Percentiles rank a stretch among this genome's conserved stretches.
These are phyloP conservation scores for Matsumyia berberina DNA, from an alignment of 2,888 invertebrate species.

Conservation along the genomic window DNA sequence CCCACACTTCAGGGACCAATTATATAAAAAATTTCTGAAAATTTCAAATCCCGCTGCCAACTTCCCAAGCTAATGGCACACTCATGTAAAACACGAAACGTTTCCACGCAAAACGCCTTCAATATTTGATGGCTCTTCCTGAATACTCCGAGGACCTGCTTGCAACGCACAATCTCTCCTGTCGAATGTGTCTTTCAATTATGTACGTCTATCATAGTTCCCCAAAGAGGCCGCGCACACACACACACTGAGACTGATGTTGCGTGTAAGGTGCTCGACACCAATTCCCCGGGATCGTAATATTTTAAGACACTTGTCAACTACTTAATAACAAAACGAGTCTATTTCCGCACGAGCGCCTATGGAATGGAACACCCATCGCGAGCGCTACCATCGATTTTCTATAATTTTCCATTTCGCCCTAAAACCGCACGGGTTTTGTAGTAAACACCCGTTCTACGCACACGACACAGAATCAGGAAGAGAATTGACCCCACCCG, in stretches of 20 bases:
- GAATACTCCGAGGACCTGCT: conserved; percentile 19
- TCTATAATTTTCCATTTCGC: conserved; percentile 14
- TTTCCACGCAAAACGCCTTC: conserved; percentile 7
- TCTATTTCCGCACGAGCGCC: conserved; percentile 28
- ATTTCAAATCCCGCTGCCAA: conserved; percentile 11
- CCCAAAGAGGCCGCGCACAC: background rate
- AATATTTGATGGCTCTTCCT: conserved; percentile 5
- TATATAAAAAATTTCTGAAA: conserved; percentile 2
- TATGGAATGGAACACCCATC: background rate
- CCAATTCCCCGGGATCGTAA: background rate
- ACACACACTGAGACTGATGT: background rate
- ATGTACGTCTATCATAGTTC: conserved; percentile 4
- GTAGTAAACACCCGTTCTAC: conserved; percentile 1
- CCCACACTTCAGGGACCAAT: background rate
- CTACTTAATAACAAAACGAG: conserved; percentile 19
- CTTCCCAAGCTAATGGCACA: conserved; percentile 2
- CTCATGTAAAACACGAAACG: conserved; percentile 20
- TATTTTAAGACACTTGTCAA: conserved; percentile 44
- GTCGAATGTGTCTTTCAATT: conserved; percentile 23
- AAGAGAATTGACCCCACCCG: conserved; percentile 1
- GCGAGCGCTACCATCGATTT: conserved; percentile 31
- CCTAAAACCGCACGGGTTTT: background rate
- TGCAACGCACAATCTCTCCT: conserved; percentile 1
- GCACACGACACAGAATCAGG: conserved; percentile 15
- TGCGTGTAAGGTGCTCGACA: background rate